Conservation (phyloP, 2,797 vertebrate genomes). For the Cirrhinus mrigala region DNA sequence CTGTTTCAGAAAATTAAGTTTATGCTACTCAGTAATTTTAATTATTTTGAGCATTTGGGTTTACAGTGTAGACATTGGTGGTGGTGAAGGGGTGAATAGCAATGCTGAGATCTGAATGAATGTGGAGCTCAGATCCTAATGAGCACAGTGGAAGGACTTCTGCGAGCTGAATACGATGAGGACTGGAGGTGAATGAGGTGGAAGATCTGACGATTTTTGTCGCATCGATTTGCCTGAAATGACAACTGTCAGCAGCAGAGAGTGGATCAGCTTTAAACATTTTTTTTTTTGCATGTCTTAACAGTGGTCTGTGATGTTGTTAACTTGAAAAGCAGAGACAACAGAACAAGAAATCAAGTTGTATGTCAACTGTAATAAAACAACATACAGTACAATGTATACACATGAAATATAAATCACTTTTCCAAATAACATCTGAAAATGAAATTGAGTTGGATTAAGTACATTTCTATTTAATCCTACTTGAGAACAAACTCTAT, state of each 20-base stretch:
- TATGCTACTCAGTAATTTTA: too few relatives aligned
- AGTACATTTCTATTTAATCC: conserved; percentile 12
- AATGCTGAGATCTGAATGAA: conserved; percentile 22
- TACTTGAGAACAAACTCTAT: not conserved
- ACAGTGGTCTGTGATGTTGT: not conserved
- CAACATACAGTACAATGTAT: not conserved
- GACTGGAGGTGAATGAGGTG: conserved; percentile 16
- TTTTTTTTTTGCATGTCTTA: not conserved
- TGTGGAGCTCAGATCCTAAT: conserved; percentile 8
- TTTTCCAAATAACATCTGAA: conserved; percentile 21
- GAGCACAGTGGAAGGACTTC: not conserved
- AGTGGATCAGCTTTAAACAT: not conserved
- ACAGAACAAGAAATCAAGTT: conserved; percentile 13
- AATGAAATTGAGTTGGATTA: conserved; percentile 13
- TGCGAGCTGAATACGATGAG: not conserved
- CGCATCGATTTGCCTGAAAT: not conserved
- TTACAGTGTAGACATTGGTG: conserved; percentile 6
- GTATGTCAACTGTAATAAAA: not conserved
- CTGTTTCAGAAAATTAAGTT: too few relatives aligned
- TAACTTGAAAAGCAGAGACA: conserved; percentile 18
- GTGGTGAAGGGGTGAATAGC: conserved; percentile 22
- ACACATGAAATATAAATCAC: not conserved
- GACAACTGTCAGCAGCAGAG: conserved; percentile 13
- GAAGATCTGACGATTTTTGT: not conserved
- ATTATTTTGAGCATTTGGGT: too few relatives aligned